A percentile compares a stretch with the other conserved stretches of the same genome.
Conservation (phyloP, 1,140 invertebrate species). For the Brachionus calyciflorus region DNA sequence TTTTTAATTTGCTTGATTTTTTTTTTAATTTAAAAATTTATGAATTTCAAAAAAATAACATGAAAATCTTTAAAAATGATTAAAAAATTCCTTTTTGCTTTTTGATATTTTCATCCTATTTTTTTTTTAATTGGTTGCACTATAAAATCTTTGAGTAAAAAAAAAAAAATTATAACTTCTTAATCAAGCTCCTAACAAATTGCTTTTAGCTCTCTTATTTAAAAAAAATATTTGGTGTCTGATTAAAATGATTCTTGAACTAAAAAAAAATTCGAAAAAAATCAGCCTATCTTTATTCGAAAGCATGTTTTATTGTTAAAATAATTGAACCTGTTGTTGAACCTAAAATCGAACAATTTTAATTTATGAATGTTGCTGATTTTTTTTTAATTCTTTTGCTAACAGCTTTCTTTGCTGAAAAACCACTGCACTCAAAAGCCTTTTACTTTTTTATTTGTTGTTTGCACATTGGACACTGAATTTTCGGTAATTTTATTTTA, state of each 20-base stretch:
- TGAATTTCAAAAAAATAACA: neutral
- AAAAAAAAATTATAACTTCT: neutral
- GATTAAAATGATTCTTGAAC: too few species aligned
- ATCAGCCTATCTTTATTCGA: too few species aligned
- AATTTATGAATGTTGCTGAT: neutral
- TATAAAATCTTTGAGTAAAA: too few species aligned
- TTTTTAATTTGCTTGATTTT: neutral
- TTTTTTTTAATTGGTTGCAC: too few species aligned
- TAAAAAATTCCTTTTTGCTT: slow-evolving; percentile 22
- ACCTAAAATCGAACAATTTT: too few species aligned
- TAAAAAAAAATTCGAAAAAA: too few species aligned
- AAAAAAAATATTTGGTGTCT: neutral
- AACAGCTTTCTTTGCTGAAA: neutral
- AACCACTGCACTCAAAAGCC: too few species aligned
- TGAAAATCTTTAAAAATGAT: neutral
- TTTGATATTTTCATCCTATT: too few species aligned
- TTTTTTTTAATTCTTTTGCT: neutral
- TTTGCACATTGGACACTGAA: too few species aligned
- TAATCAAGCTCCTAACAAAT: neutral
- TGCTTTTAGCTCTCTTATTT: neutral
- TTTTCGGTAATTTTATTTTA: too few species aligned
- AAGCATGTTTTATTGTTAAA: too few species aligned
- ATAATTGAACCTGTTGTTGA: too few species aligned
- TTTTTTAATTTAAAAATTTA: slow-evolving; percentile 2
- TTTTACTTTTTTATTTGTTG: neutral